phyloP scores from a whole-genome alignment of 2,113 vertebrate genomes.

The Cygnus atratus region DNA sequence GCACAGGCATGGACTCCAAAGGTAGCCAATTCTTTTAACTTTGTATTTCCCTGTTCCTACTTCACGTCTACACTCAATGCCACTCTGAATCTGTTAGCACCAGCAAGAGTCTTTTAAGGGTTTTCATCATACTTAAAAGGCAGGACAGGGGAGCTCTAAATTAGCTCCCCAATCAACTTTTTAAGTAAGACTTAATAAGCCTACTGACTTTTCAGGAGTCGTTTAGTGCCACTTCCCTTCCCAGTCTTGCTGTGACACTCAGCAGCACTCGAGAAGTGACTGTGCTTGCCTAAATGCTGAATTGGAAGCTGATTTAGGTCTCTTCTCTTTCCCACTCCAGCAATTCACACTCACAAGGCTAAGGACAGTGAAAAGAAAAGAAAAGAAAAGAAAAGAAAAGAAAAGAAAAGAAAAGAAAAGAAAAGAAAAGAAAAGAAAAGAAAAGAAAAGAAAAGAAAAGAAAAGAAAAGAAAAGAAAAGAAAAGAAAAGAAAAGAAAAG shows the following conservation, averaged over 20 bases:
- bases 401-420: too few species aligned
- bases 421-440: too few species aligned
- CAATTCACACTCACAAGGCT: neutral
- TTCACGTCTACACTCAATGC: neutral
- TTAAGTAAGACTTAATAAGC: constrained; percentile 69
- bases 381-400: too few species aligned
- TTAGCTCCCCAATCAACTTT: constrained; percentile 69
- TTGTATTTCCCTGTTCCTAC: constrained; percentile 21
- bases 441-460: too few species aligned
- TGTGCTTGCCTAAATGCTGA: constrained; percentile 59
- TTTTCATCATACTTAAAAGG: constrained; percentile 64
- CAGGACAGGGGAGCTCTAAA: constrained; percentile 62
- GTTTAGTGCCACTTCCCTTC: constrained; percentile 66
- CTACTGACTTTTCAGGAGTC: constrained; percentile 62
- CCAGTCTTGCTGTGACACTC: constrained; percentile 71
- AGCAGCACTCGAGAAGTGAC: constrained; percentile 61
- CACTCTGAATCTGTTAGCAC: constrained; percentile 44
- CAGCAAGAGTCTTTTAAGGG: constrained; percentile 42
- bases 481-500: too few species aligned
- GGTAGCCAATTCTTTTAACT: neutral
- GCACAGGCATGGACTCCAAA: neutral
- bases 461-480: too few species aligned
- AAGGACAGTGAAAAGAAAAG: too few species aligned
- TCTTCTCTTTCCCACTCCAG: neutral
- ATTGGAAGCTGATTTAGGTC: constrained; percentile 60